phyloP scores from a whole-genome alignment of 2,797 vertebrate species.

The Characodon lateralis region DNA sequence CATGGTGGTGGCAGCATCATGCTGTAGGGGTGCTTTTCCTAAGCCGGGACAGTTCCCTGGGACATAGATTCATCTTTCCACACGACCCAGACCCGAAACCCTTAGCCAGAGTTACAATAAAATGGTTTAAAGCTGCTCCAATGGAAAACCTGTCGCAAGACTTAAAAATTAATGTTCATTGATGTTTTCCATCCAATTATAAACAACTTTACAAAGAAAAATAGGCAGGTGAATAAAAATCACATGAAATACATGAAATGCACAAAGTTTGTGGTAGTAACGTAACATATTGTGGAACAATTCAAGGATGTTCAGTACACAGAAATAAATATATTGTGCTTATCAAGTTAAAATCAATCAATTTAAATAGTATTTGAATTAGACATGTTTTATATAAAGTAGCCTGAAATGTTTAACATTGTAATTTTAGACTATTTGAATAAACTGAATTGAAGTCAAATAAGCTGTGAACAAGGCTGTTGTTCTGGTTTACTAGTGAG shows the following conservation, averaged over 20 bases:
- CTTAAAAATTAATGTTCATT: background rate
- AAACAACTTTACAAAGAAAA: background rate
- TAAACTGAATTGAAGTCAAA: background rate
- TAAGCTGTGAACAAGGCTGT: background rate
- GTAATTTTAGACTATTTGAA: constrained; percentile 1
- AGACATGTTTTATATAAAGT: background rate
- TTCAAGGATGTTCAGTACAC: background rate
- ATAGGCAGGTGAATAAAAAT: background rate
- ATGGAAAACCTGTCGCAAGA: no score
- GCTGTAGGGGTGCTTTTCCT: background rate
- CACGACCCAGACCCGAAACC: background rate
- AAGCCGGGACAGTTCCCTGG: no score
- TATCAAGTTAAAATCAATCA: background rate
- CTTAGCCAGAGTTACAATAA: no score
- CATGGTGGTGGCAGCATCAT: background rate
- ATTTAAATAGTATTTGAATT: background rate
- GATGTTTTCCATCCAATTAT: background rate
- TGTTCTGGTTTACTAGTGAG: background rate
- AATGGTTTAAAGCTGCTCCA: no score
- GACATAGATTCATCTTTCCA: background rate
- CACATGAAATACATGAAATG: background rate
- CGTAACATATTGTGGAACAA: background rate
- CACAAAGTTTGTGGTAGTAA: background rate
- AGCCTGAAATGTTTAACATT: background rate
- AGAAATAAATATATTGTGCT: background rate